phyloP scores from a whole-genome alignment of 2,888 invertebrate species.

The Synanthedon tipuliformis region DNA sequence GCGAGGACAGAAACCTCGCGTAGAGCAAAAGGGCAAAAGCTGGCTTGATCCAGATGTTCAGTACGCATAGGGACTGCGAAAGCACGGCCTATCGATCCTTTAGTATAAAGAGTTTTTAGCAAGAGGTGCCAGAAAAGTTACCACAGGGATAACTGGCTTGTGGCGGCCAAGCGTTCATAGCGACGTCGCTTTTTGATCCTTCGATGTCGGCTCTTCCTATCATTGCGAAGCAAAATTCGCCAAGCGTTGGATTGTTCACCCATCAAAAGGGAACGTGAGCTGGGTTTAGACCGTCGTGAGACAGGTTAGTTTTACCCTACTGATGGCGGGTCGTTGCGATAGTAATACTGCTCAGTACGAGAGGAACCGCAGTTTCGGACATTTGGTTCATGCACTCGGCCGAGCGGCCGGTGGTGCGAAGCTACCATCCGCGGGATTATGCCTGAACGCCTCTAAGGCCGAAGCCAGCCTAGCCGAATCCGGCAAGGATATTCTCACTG shows the following conservation, averaged over 20 bases:
- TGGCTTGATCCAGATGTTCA: too few relatives aligned
- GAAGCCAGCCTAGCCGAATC: neutral
- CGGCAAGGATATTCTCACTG: neutral
- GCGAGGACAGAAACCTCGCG: slow-evolving; percentile 77
- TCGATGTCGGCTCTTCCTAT: slow-evolving; percentile 74
- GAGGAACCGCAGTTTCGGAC: slow-evolving; percentile 69
- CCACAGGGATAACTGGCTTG: slow-evolving; percentile 77
- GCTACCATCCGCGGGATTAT: neutral
- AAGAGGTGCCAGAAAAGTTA: slow-evolving; percentile 71
- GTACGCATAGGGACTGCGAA: too few relatives aligned
- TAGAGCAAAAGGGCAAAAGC: slow-evolving; percentile 55
- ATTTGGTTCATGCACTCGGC: slow-evolving; percentile 14
- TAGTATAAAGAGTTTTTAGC: slow-evolving; percentile 62
- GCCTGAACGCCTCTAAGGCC: neutral
- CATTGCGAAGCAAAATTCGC: neutral
- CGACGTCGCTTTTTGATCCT: slow-evolving; percentile 77
- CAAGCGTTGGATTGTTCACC: neutral
- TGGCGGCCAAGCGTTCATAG: slow-evolving; percentile 36
- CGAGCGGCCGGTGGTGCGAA: neutral
- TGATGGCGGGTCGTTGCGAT: slow-evolving; percentile 29
- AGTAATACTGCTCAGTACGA: slow-evolving; percentile 42
- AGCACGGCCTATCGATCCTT: slow-evolving; percentile 62
- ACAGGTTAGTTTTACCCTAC: slow-evolving; percentile 73
- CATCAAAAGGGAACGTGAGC: neutral
- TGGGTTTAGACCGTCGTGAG: slow-evolving; percentile 52